Conservation (phyloP, 1,140 invertebrate species). For the Drosophila nigromelanica region DNA sequence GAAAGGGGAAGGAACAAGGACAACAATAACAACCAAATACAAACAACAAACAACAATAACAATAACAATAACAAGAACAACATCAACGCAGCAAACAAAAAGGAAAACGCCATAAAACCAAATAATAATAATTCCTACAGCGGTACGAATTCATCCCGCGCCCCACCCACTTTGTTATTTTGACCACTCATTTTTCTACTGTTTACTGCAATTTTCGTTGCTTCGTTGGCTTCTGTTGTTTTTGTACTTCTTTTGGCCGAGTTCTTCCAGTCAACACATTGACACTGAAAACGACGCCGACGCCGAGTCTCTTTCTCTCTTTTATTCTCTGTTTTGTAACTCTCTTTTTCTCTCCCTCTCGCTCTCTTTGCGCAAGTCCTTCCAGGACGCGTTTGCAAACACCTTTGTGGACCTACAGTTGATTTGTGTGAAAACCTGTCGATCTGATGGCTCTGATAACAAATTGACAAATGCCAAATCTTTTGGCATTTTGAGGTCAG, state of each 20-base stretch:
- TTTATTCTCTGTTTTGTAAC: not conserved
- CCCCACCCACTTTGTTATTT: constrained; percentile 18
- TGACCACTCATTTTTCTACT: constrained; percentile 47
- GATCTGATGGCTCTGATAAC: constrained; percentile 31
- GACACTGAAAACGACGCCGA: constrained; percentile 40
- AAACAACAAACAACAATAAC: constrained; percentile 28
- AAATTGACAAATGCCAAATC: constrained; percentile 37
- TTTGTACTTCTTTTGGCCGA: constrained; percentile 16
- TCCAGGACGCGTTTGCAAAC: constrained; percentile 46
- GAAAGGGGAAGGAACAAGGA: no score
- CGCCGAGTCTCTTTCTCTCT: not conserved
- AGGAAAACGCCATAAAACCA: constrained; percentile 32
- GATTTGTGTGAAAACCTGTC: constrained; percentile 24
- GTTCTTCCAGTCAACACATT: constrained; percentile 39
- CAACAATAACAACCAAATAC: constrained; percentile 6
- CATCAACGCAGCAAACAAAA: constrained; percentile 15
- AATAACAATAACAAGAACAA: constrained; percentile 43
- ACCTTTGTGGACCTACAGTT: constrained; percentile 17
- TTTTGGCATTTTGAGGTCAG: constrained; percentile 6
- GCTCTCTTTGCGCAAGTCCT: constrained; percentile 42
- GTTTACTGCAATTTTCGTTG: constrained; percentile 50
- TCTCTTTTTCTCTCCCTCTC: not conserved
- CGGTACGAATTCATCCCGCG: no score
- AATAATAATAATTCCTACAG: no score
- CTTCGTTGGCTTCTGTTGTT: constrained; percentile 45